Evolutionary conservation across 2,888 invertebrate species (phyloP).

Genomic region (Dugesia japonica): DNA sequence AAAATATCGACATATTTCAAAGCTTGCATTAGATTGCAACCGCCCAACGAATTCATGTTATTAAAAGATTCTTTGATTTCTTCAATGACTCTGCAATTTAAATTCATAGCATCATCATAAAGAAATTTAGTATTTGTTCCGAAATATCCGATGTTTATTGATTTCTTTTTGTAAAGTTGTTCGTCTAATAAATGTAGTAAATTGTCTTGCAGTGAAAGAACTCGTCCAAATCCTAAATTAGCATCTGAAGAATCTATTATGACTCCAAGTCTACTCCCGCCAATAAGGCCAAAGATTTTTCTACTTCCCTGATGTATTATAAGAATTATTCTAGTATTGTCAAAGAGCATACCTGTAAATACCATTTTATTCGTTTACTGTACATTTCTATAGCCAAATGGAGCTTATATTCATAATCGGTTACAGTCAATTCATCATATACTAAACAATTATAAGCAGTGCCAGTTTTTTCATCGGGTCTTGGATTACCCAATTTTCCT

Average conservation of each 20-base stretch:
- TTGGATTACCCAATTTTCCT: constrained; percentile 39
- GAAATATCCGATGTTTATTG: constrained; percentile 43
- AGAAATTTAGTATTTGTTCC: constrained; percentile 42
- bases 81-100: constrained; percentile 41
- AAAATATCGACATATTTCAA: constrained; percentile 41
- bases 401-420: constrained; percentile 47
- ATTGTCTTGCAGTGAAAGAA: constrained; percentile 43
- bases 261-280: constrained; percentile 42
- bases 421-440: constrained; percentile 47
- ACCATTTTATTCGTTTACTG: constrained; percentile 48
- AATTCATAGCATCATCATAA: constrained; percentile 43
- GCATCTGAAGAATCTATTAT: constrained; percentile 45
- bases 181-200: constrained; percentile 46
- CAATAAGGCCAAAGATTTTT: constrained; percentile 46
- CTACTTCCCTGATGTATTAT: constrained; percentile 29
- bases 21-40: constrained; percentile 45
- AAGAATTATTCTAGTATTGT: no score
- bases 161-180: constrained; percentile 42
- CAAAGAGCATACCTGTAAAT: constrained; percentile 43
- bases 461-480: constrained; percentile 40
- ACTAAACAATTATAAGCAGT: constrained; percentile 45
- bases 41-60: constrained; percentile 40
- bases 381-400: constrained; percentile 41
- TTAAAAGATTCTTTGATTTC: constrained; percentile 34
- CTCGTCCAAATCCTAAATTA: constrained; percentile 46